Evolutionary conservation across 2,797 vertebrate species (phyloP).

Genomic region (Glossophaga mutica): DNA sequence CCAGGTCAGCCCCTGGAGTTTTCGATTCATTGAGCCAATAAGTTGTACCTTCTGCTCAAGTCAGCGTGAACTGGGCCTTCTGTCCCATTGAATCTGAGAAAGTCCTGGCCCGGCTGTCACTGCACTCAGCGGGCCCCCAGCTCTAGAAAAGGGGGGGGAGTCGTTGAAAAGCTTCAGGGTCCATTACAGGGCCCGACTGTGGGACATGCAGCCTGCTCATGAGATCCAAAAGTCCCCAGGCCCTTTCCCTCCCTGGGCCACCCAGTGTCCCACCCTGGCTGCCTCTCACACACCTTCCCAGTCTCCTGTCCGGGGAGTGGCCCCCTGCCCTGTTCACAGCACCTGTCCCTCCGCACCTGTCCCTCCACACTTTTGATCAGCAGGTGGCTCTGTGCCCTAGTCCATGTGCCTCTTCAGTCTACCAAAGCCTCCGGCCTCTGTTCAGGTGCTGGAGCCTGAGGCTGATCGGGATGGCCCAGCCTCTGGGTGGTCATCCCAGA

Average conservation of each 20-base stretch:
- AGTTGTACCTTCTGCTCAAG: background rate
- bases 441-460: background rate
- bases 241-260: background rate
- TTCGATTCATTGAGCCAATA: background rate
- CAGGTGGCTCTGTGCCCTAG: fast-evolving
- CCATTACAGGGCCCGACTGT: fast-evolving
- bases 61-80: background rate
- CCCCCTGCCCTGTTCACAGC: background rate
- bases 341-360: background rate
- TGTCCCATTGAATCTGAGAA: background rate
- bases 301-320: background rate
- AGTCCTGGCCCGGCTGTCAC: background rate
- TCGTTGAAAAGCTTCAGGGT: background rate
- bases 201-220: background rate
- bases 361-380: too few species aligned
- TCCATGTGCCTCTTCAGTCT: too few species aligned
- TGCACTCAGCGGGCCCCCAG: background rate
- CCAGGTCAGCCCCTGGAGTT: background rate
- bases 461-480: background rate
- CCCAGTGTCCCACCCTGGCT: fast-evolving
- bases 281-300: too few species aligned
- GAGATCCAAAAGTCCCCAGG: background rate
- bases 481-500: background rate
- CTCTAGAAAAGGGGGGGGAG: background rate
- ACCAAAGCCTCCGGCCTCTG: background rate